Conservation (phyloP, 53 echinoderm and acorn worm genomes). For the Patiria pectinifera region DNA sequence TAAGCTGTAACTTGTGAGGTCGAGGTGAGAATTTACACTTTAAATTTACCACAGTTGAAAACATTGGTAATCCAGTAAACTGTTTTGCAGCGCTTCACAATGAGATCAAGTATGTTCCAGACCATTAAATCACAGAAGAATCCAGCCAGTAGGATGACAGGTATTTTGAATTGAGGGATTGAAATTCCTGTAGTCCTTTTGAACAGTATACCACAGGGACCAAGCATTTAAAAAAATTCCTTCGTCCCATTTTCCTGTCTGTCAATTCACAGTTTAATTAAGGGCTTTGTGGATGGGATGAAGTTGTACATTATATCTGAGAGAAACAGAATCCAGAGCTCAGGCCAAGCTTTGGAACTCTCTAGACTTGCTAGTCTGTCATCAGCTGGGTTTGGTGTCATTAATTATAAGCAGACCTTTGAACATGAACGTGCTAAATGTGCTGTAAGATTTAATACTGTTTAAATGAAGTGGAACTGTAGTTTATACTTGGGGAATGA, state of each 20-base stretch:
- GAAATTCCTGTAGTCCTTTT: no score
- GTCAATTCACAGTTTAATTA: neutral
- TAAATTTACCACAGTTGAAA: no score
- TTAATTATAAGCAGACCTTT: conserved; percentile 3
- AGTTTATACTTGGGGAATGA: conserved; percentile 4
- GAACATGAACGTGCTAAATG: neutral
- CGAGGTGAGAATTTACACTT: no score
- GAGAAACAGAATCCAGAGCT: neutral
- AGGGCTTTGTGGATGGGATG: neutral
- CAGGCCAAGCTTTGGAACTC: neutral
- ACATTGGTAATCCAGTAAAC: no score
- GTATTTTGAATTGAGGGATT: no score
- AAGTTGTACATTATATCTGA: neutral
- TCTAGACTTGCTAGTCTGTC: neutral
- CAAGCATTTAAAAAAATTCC: no score
- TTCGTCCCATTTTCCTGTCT: neutral
- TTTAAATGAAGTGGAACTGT: conserved; percentile 30
- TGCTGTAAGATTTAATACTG: conserved; percentile 16
- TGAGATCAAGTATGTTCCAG: no score
- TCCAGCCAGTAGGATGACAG: no score
- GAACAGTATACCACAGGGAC: no score
- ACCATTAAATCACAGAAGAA: no score
- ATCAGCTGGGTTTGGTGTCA: neutral
- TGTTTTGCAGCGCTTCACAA: no score
- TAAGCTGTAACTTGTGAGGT: no score